Evolutionary conservation across 2,888 invertebrate genomes (phyloP), one percentile per base, ranked within the genome.

Genomic region (Standfussiana lucernea): DNA sequence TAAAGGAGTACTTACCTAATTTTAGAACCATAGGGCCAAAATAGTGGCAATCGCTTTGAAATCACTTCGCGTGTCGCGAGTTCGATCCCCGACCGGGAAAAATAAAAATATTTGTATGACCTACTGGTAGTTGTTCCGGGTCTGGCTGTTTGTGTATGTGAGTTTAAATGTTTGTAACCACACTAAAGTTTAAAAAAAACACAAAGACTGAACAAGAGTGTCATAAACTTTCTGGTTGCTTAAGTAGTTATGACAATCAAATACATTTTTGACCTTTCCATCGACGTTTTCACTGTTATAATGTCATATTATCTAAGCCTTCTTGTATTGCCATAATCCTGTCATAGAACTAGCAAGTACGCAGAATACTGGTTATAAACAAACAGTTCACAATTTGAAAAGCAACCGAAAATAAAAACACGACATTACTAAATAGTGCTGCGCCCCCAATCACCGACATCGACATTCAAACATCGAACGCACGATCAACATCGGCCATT

Each of bases 391-490:
- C 15, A 56, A 67, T 67, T 69, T 6, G 62, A 45, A 79, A 79
- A 71, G n/a, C 53, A 0, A 66, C 35, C 13, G 4, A 42, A 61
- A 67, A 11, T 24, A 67, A 32, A 67, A 37, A 74, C 15, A 32
- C 24, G 47, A 45, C 35, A 47, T 4, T 10, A 21, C n/a, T 37
- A 69, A 80, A 78, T 81, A 86, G 87, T 86, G 74, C 53, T 84
- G 85, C 74, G 24, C 68, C 77, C 68, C 68, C 50, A 61, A 75
- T 59, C 72, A 77, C 75, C 87, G 76, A 82, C 80, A 84, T 86
- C 89, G 89, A 85, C 75, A 83, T 86, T 87, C 65, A 83, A 87
- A 88, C 79, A 84, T 86, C 84, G 85, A 83, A 85, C 79, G 74
- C 53, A 66, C 69, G 86, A 83, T 75, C 74, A 78, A 78, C 83